phyloP scores from a whole-genome alignment of 1,140 invertebrate genomes.

The Coelopa frigida region DNA sequence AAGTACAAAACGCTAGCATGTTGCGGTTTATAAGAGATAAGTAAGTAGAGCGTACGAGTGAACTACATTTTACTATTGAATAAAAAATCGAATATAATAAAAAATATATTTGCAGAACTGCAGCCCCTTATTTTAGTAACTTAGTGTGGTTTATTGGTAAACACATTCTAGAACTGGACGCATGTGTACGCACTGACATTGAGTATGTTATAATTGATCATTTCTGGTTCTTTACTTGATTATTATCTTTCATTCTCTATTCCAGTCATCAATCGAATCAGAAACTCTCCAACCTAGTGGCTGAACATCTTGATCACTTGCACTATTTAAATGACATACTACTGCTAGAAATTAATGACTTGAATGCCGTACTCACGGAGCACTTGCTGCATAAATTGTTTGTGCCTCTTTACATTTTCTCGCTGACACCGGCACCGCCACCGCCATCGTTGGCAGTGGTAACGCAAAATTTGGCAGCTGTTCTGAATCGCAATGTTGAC shows the following conservation, averaged over 20 bases:
- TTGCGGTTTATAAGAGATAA: constrained; percentile 87
- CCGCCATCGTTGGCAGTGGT: constrained; percentile 49
- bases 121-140: constrained; percentile 96
- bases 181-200: constrained; percentile 87
- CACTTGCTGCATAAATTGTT: constrained; percentile 89
- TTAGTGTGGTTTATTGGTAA: constrained; percentile 99
- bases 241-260: constrained; percentile 23
- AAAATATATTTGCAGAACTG: constrained; percentile 58
- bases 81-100: constrained; percentile 6
- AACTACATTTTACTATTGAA: constrained; percentile 4
- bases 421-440: constrained; percentile 55
- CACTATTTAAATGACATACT: constrained; percentile 98
- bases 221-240: neutral
- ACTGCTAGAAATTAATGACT: constrained; percentile 80
- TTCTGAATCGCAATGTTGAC: constrained; percentile 52
- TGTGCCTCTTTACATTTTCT: constrained; percentile 91
- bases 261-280: constrained; percentile 82
- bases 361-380: constrained; percentile 94
- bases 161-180: constrained; percentile 93
- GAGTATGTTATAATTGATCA: constrained; percentile 62
- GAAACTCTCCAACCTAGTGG: constrained; percentile 88
- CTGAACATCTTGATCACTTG: constrained; percentile 94
- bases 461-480: constrained; percentile 54
- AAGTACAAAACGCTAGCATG: constrained; percentile 93
- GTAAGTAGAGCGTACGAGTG: constrained; percentile 31